Conservation (phyloP, 1,140 invertebrate species). For the Thaumatotibia leucotreta region DNA sequence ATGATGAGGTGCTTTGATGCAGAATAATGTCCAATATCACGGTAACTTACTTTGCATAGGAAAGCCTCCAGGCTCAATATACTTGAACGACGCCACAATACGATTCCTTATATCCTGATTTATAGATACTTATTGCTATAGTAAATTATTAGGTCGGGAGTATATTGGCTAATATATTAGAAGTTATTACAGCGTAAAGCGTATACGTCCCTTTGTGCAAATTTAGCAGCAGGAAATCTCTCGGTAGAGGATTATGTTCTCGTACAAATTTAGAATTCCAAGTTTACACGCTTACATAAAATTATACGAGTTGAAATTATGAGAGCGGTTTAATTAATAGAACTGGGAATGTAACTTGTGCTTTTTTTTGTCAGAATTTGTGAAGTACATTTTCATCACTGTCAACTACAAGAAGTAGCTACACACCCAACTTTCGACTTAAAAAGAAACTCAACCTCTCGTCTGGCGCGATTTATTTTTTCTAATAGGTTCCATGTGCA, state of each 20-base stretch:
- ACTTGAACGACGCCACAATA: not conserved
- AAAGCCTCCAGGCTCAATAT: conserved; percentile 3
- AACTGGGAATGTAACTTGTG: not conserved
- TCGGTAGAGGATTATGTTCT: conserved; percentile 16
- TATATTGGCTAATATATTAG: conserved; percentile 18
- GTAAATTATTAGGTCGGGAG: not conserved
- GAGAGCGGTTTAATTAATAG: not conserved
- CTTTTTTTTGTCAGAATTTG: not conserved
- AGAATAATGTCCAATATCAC: conserved; percentile 59
- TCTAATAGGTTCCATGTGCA: too few species aligned
- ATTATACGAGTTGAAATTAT: conserved; percentile 4
- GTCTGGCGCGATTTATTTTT: too few species aligned
- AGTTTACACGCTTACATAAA: not conserved
- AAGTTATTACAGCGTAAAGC: conserved; percentile 14
- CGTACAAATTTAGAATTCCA: conserved; percentile 20
- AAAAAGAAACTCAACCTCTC: too few species aligned
- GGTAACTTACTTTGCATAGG: conserved; percentile 36
- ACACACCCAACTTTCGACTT: too few species aligned
- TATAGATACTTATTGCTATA: conserved; percentile 7
- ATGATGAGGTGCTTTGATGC: conserved; percentile 35
- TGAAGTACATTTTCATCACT: not conserved
- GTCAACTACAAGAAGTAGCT: not conserved
- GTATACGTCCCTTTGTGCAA: conserved; percentile 23
- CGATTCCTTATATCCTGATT: not conserved
- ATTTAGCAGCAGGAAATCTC: conserved; percentile 18